phyloP scores from a whole-genome alignment of 2,888 invertebrate genomes.

The Tetanocera ferruginea region DNA sequence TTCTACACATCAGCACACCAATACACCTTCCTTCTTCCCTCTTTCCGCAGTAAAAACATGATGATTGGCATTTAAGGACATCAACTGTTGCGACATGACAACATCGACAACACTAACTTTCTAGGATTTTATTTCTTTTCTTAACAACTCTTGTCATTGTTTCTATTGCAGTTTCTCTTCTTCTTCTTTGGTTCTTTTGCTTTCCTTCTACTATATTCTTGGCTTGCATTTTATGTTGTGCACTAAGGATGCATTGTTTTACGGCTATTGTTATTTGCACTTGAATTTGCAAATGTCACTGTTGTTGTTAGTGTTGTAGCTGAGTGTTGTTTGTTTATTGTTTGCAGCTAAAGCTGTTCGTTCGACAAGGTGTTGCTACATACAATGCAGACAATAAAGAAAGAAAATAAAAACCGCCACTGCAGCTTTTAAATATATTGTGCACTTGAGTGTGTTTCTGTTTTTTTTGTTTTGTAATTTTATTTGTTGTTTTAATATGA shows the following conservation, averaged over 20 bases:
- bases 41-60: not conserved
- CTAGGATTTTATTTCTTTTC: conserved; percentile 37
- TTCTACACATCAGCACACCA: too few relatives aligned
- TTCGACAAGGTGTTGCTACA: not conserved
- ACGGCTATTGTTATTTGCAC: conserved; percentile 11
- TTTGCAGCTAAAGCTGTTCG: not conserved
- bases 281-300: not conserved
- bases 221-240: not conserved
- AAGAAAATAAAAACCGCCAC: not conserved
- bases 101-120: conserved; percentile 9
- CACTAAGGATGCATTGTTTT: not conserved
- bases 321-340: not conserved
- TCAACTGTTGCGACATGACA: not conserved
- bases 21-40: too few relatives aligned
- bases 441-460: not conserved
- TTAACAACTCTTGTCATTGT: conserved; percentile 30
- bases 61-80: not conserved
- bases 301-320: conserved; percentile 17
- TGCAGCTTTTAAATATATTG: not conserved
- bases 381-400: not conserved
- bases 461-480: too few relatives aligned
- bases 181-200: not conserved
- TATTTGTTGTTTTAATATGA: too few relatives aligned
- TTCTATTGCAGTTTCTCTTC: not conserved
- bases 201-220: not conserved